Percentiles rank a stretch among this genome's conserved stretches.
These are phyloP conservation scores for Melipona beecheii DNA, from an alignment of 2,888 invertebrate species.

Conservation along the genomic window DNA sequence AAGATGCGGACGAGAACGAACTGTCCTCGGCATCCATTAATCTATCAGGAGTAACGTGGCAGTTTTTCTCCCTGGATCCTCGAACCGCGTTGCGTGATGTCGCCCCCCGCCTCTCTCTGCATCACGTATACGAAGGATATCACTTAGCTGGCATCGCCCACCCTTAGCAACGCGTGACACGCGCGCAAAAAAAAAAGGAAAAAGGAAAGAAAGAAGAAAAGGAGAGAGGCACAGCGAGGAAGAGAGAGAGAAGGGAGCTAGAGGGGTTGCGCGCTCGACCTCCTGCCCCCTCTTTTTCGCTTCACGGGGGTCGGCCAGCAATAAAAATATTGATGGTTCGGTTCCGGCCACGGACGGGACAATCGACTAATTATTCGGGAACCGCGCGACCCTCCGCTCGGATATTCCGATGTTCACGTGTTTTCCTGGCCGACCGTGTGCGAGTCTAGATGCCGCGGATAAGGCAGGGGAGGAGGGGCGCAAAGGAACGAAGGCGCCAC, in stretches of 20 bases:
- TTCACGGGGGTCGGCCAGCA: conserved; percentile 63
- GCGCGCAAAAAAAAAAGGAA: conserved; percentile 39
- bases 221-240: not conserved
- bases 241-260: conserved; percentile 42
- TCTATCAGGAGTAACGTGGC: conserved; percentile 41
- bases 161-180: conserved; percentile 56
- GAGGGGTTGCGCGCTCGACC: conserved; percentile 54
- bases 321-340: conserved; percentile 82
- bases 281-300: conserved; percentile 54
- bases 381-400: conserved; percentile 70
- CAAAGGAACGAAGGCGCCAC: not conserved
- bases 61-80: conserved; percentile 59
- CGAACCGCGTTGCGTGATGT: conserved; percentile 56
- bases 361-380: conserved; percentile 82
- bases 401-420: conserved; percentile 65
- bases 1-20: conserved; percentile 2
- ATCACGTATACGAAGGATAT: conserved; percentile 61
- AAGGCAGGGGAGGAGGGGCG: not conserved
- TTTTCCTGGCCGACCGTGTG: conserved; percentile 21
- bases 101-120: conserved; percentile 24
- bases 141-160: conserved; percentile 59
- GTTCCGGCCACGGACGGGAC: conserved; percentile 79
- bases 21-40: conserved; percentile 54
- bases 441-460: conserved; percentile 24
- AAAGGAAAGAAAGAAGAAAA: conserved; percentile 39